Base-by-base conservation (phyloP, 2,113 vertebrate genomes). In the Phyllostomus hastatus region DNA sequence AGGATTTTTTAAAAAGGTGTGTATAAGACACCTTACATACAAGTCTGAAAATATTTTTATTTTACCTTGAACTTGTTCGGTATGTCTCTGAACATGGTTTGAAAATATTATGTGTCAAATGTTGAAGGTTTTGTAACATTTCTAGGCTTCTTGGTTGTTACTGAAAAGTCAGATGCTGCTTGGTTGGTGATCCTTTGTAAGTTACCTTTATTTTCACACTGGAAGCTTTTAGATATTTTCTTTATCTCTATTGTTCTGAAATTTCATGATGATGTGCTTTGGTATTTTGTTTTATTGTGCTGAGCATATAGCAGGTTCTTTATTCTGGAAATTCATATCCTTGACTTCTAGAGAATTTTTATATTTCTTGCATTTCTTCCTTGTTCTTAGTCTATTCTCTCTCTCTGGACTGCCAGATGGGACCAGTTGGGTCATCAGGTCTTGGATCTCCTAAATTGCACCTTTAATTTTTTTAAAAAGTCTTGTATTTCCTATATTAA, bases 151-250 rank as follows among this genome's bases (percentile, higher is more conserved):
- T 94, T 87, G 6, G 35, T 52, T 91, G 31, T 89, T 95, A 41
- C 11, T 84, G 80, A 94, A 91, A 93, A 90, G 35, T 70, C 78
- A 94, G 59, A 33, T 79, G 43, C 70, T 54, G 19, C 35, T 87
- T 96, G 52, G 59, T 85, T 96, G 22, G 8, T 38, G 38, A 46
- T 84, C 43, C 31, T 95, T 69, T 90, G 48, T 94, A 85, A 38
- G 19, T 70, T 33, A 92, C 22, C 84, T 90, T 96, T 85, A 66
- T 88, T 94, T 97, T 96, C 57, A 92, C 41, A 64, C 41, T 84
- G 38, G 84, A 96, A 94, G 46, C 10, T 90, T 86, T 92, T 80
- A 91, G 70, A 61, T 89, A 35, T 78, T 90, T 76, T 73, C 31
- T 96, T 86, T 85, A 72, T 43, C 4, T 5, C 10, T 35, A 22